Evolutionary conservation across 2,113 vertebrate genomes (phyloP), one percentile per base, ranked within the genome.

Genomic region (Channa argus): DNA sequence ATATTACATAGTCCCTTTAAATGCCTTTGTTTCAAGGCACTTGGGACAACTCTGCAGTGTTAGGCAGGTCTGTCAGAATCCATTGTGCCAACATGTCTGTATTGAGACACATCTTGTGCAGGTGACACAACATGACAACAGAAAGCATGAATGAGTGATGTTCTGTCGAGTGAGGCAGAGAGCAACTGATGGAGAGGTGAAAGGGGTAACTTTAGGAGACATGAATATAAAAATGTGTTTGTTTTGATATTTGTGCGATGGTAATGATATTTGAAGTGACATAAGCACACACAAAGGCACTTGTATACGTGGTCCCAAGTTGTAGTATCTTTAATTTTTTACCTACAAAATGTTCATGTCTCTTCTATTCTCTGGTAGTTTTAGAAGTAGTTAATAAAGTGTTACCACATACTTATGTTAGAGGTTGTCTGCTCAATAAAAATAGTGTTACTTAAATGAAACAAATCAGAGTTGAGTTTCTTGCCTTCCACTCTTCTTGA

Each of bases 1-100:
- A 96, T 97, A 95, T 95, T 97, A 91, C 90, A 96, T 89, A 0
- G 63, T 68, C 82, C 67, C 89, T 92, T 89, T 95, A 94, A 95
- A 95, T 93, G 89, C 86, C 90, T 85, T 93, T 94, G 94, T 95
- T 95, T 89, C 86, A 59, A 77, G 76, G 34, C 58, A 49, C 69
- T 75, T 63, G 76, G 63, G 49, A 65, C 13, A 65, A 82, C 63
- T 60, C 53, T 49, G 71, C 44, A 39, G 68, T 58, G 56, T 37
- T 75, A 10, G 52, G 55, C 44, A n/a, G 76, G 67, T 73, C 63
- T 69, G 71, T 62, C 49, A 71, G 66, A 70, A 77, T 77, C 34
- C 56, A 47, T 73, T 55, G 37, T 41, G n/a, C 49, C 69, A 37
- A 63, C 60, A 44, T 46, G 13, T 53, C 47, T 9, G 41, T 73